Conservation (phyloP, 1,140 invertebrate genomes). For the Cotesia glomerata region DNA sequence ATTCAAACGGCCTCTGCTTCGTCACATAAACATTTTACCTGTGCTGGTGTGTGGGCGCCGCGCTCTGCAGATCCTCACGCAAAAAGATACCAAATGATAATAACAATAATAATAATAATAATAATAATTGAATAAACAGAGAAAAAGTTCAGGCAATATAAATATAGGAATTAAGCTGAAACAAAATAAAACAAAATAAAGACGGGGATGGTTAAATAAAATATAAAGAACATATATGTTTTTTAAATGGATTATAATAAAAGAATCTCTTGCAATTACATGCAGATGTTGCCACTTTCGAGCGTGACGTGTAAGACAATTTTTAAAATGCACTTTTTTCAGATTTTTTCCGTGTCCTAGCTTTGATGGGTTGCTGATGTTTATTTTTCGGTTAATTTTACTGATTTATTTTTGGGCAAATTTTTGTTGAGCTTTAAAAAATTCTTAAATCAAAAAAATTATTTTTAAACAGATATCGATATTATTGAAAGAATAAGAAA, state of each 20-base stretch:
- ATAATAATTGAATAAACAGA: neutral
- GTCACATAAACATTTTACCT: constrained; percentile 13
- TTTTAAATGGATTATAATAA: neutral
- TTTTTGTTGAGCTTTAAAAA: no score
- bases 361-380: no score
- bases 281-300: constrained; percentile 14
- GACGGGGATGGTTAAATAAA: neutral
- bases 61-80: neutral
- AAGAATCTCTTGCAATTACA: constrained; percentile 10
- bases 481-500: no score
- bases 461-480: no score
- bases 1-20: constrained; percentile 18
- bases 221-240: neutral
- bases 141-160: neutral
- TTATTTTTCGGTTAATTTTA: no score
- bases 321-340: no score
- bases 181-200: no score
- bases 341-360: no score
- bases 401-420: no score
- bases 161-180: neutral
- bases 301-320: constrained; percentile 13
- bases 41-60: neutral
- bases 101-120: neutral
- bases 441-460: no score
- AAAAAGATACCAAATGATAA: neutral